Base-by-base conservation (phyloP, 2,888 invertebrate species). In the Teleiodes luculella region DNA sequence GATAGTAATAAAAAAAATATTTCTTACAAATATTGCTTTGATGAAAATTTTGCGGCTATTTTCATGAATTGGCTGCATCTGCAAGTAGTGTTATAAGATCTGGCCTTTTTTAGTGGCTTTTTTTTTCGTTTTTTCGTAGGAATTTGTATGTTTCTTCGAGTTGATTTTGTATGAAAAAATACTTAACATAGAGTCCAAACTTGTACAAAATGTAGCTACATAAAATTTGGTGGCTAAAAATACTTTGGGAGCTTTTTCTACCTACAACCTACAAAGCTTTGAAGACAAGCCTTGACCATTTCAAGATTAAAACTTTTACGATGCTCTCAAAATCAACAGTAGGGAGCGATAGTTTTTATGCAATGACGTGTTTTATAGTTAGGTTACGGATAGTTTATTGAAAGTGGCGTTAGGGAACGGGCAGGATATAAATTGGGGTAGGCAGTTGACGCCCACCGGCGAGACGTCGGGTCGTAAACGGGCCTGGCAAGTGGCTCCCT, bases 321-420 rank as follows among this genome's bases (percentile, higher is more conserved):
- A 66, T 62, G 63, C 57, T 55, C 59, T 59, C 62, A 62, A 66
- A 68, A 67, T 67, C 67, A 67, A 24, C 18, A 46, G 55, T 56
- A 10, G 13, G 16, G 8, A 47, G 31, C 33, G 46, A 30, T 57
- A 51, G 56, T 56, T 78, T 78, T 78, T 74, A 83, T 79, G 79
- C 78, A 80, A 76, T 75, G 69, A 76, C 80, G 78, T 80, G 70
- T 79, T 85, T 84, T 83, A 83, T 81, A 76, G 76, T 69, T 74
- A 33, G 52, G 58, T 16, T 31, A 36, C 20, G 35, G 20, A 16
- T 35, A 36, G 24, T 35, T 36, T 45, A 41, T 66, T 64, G 65
- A 67, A 68, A 67, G 68, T 60, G 67, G 72, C 66, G 59, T 66
- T 66, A 4, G 18, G 5, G 64, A 64, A 76, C 74, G 66, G 66